These are phyloP conservation scores for Saxidomus purpurata DNA, from an alignment of 1,140 invertebrate species.

Conservation along the genomic window DNA sequence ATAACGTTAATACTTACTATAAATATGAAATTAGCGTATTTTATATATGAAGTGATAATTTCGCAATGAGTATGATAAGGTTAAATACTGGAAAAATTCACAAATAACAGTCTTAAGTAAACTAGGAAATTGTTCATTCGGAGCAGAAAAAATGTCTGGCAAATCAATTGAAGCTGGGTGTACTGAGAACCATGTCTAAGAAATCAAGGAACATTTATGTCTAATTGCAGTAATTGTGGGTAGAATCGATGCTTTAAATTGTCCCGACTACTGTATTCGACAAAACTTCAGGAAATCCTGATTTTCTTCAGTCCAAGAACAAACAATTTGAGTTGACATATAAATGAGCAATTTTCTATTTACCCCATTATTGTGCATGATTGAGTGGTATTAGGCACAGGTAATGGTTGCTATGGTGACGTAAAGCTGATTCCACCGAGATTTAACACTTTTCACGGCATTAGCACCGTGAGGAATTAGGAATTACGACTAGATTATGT, in stretches of 20 bases:
- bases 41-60: constrained; percentile 5
- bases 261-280: neutral
- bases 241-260: constrained; percentile 18
- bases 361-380: constrained; percentile 53
- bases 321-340: constrained; percentile 26
- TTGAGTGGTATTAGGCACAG: constrained; percentile 49
- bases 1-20: constrained; percentile 53
- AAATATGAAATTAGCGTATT: constrained; percentile 49
- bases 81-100: neutral
- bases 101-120: too few species aligned
- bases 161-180: neutral
- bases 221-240: neutral
- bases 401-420: constrained; percentile 54
- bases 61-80: neutral
- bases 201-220: neutral
- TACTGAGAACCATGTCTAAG: neutral
- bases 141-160: neutral
- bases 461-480: neutral
- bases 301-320: neutral
- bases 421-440: neutral
- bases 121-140: neutral
- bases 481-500: neutral
- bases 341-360: constrained; percentile 63
- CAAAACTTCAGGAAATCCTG: constrained; percentile 13
- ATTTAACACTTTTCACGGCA: constrained; percentile 48